Percentiles rank a stretch among this genome's conserved stretches.
phyloP scores from a whole-genome alignment of 2,888 invertebrate species.

The Flexamia atlantica region DNA sequence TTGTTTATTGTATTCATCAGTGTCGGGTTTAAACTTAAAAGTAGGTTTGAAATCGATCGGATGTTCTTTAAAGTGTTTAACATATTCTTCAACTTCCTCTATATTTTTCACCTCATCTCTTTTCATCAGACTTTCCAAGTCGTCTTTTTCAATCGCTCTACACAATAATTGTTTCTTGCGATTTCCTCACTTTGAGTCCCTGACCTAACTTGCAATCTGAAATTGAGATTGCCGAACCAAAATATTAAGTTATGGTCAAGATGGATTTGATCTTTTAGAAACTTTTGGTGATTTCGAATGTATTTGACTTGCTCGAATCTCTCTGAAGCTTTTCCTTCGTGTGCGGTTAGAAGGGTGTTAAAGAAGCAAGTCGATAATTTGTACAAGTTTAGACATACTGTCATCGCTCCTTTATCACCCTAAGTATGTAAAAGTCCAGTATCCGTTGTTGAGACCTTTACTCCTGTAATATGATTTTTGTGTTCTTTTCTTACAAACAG shows the following conservation, averaged over 20 bases:
- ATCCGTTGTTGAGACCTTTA: background rate
- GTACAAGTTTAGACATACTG: background rate
- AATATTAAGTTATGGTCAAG: background rate
- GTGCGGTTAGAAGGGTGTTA: background rate
- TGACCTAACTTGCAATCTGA: background rate
- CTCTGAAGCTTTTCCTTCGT: background rate
- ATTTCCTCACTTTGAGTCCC: too few species aligned
- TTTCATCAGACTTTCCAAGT: background rate
- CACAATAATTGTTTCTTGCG: too few species aligned
- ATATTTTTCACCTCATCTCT: background rate
- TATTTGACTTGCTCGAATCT: background rate
- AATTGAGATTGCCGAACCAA: background rate
- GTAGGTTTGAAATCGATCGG: background rate
- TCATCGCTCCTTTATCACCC: background rate
- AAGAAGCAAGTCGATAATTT: background rate
- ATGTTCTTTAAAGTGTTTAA: background rate
- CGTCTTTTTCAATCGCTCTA: background rate
- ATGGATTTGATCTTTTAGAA: too few species aligned
- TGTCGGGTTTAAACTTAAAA: background rate
- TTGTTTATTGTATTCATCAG: background rate
- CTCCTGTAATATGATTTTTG: background rate
- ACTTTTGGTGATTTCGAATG: background rate
- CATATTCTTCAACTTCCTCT: background rate
- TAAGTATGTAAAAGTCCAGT: background rate
- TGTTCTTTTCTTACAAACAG: background rate